These are phyloP conservation scores for Xerus rutilus DNA, from an alignment of 2,797 vertebrate species.

Conservation along the genomic window DNA sequence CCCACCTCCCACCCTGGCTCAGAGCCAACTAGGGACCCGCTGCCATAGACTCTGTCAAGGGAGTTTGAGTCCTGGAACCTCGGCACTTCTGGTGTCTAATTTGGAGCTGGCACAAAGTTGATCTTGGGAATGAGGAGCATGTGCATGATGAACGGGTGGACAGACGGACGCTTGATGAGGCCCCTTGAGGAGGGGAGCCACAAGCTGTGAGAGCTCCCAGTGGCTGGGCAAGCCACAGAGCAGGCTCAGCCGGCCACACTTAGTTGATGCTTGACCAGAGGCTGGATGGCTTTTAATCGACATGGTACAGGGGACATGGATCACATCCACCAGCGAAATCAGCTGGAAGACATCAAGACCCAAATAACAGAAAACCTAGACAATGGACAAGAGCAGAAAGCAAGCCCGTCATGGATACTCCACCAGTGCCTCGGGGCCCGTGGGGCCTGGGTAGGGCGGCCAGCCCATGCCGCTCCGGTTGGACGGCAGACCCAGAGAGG, in stretches of 20 bases:
- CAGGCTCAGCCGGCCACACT: slow-evolving; percentile 87
- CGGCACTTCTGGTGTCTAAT: neutral
- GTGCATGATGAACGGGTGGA: neutral
- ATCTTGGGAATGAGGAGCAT: neutral
- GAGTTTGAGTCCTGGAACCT: neutral
- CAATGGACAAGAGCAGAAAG: slow-evolving; percentile 75
- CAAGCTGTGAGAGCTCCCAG: accelerated
- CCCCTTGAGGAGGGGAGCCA: neutral
- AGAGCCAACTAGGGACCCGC: neutral
- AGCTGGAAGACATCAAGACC: slow-evolving; percentile 96
- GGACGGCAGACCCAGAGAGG: neutral
- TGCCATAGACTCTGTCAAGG: neutral
- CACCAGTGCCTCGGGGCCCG: neutral
- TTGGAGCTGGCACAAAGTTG: neutral
- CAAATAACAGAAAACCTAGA: slow-evolving; percentile 88
- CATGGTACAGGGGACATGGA: slow-evolving; percentile 97
- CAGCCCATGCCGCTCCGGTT: no score
- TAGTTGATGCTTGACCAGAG: slow-evolving; percentile 96
- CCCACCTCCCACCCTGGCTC: neutral
- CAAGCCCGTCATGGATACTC: neutral
- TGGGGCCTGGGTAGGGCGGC: neutral
- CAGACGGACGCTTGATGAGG: neutral
- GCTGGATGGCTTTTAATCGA: slow-evolving; percentile 97
- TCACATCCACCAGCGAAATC: slow-evolving; percentile 99
- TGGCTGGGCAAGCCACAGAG: accelerated